Base-by-base conservation (phyloP, 2,888 invertebrate species). In the Protonemura montana region DNA sequence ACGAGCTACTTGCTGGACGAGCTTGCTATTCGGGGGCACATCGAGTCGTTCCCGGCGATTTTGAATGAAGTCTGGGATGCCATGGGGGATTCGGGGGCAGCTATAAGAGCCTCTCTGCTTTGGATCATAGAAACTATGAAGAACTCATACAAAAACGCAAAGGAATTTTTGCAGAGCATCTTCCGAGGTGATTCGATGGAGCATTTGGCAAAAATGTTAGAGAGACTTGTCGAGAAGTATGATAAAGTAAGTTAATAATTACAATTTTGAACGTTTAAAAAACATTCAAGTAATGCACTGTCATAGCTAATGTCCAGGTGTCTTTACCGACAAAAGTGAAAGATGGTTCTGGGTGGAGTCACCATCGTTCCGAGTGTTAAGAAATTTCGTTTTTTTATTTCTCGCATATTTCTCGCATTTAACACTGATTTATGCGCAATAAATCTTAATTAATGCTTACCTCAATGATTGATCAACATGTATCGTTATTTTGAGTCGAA, bases 21-120 rank as follows among this genome's bases (percentile, higher is more conserved):
- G 90, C 92, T 97, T 90, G 95, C 97, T 0, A 87, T 89, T 82
- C 93, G 95, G 87, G 94, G 95, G 87, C 96, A 96, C 90, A 94
- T 97, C 88, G 95, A 96, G 89, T 95, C 95, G 0, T 90, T 97
- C 85, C 97, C 97, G 0, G 95, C 95, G 82, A 96, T 97, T 29
- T 93, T 97, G 0, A 95, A 95, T 83, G 97, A 97, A 90, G 93
- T 97, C 89, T 96, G 96, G 96, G 95, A 96, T 5, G 94, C 96
- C 89, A 96, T 97, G 96, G 97, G 97, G 0, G 96, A 96, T 86
- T 96, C 97, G 0, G 96, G 96, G 10, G 93, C 95, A 88, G 96
- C 96, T 0, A 93, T 97, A 27, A 94, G 96, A 82, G 94, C 95
- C 88, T 96, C 96, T 88, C 92, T 97, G 13, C 91, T 94, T 0